phyloP scores from a whole-genome alignment of 1,140 invertebrate species.

The Hirudo medicinalis region DNA sequence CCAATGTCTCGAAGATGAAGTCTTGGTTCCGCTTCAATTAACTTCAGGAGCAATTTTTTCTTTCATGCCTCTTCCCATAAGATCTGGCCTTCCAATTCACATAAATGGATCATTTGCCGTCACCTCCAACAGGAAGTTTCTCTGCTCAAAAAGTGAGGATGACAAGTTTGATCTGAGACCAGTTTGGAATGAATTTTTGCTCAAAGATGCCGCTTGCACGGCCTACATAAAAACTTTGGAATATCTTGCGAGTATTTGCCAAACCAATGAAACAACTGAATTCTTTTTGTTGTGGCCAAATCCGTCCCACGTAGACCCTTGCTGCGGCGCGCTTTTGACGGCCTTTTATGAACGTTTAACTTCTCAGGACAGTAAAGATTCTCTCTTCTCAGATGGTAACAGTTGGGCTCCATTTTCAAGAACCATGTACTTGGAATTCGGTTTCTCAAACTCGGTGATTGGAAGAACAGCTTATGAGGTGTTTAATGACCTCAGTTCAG shows the following conservation, averaged over 20 bases:
- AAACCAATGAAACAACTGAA: slow-evolving; percentile 3
- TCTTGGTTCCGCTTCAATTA: slow-evolving; percentile 10
- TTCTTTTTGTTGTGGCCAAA: slow-evolving; percentile 19
- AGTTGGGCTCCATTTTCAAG: slow-evolving; percentile 6
- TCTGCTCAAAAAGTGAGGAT: slow-evolving; percentile 25
- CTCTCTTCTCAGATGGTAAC: slow-evolving; percentile 18
- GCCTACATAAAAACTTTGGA: slow-evolving; percentile 18
- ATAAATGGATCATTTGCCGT: slow-evolving; percentile 31
- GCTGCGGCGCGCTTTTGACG: slow-evolving; percentile 7
- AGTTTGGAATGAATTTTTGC: slow-evolving; percentile 29
- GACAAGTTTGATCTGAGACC: slow-evolving; percentile 25
- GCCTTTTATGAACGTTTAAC: slow-evolving; percentile 18
- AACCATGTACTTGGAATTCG: slow-evolving; percentile 15
- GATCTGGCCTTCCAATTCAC: slow-evolving; percentile 26
- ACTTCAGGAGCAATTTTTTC: slow-evolving; percentile 24
- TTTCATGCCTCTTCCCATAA: slow-evolving; percentile 30
- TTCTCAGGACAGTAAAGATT: background rate
- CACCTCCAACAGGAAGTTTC: slow-evolving; percentile 26
- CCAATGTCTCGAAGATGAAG: slow-evolving; percentile 9
- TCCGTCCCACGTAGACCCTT: background rate
- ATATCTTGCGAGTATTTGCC: slow-evolving; percentile 8
- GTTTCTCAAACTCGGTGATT: background rate
- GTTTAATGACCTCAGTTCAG: background rate
- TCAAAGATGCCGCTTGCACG: slow-evolving; percentile 23
- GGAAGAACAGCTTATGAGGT: slow-evolving; percentile 14